phyloP scores from a whole-genome alignment of 2,888 invertebrate genomes.

The Agonopterix alstromeriana region DNA sequence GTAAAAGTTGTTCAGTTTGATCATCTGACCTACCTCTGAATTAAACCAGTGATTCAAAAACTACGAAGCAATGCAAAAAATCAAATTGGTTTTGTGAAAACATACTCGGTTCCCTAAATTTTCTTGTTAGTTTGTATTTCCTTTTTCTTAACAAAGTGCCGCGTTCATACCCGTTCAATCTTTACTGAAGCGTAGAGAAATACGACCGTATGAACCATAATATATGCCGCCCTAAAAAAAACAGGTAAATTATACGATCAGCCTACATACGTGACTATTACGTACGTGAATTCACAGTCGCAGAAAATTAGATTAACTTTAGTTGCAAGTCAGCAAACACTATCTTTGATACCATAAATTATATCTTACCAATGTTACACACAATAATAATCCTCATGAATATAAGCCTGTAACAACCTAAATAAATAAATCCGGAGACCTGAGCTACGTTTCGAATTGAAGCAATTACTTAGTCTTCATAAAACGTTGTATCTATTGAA shows the following conservation, averaged over 20 bases:
- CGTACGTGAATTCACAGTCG: conserved; percentile 51
- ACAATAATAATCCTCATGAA: too few species aligned
- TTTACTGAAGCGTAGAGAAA: conserved; percentile 52
- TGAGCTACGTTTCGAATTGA: too few species aligned
- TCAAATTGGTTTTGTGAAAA: too few species aligned
- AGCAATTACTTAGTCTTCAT: too few species aligned
- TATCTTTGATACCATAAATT: not conserved
- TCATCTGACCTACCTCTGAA: too few species aligned
- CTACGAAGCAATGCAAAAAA: too few species aligned
- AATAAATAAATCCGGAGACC: not conserved
- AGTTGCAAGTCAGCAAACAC: conserved; percentile 44
- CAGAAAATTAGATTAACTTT: conserved; percentile 63
- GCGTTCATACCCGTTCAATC: conserved; percentile 43
- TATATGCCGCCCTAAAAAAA: conserved; percentile 36
- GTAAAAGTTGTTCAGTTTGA: too few species aligned
- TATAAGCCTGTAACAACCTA: conserved; percentile 1
- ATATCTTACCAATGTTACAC: too few species aligned
- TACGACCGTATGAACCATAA: conserved; percentile 51
- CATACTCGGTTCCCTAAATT: not conserved
- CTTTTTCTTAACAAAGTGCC: conserved; percentile 30
- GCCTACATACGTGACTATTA: conserved; percentile 29
- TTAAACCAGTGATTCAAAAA: too few species aligned
- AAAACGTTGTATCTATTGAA: not conserved
- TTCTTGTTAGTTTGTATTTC: conserved; percentile 1
- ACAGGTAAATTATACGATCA: conserved; percentile 46